Evolutionary conservation across 2,888 invertebrate species (phyloP).

Genomic region (Hypomecis punctinalis): DNA sequence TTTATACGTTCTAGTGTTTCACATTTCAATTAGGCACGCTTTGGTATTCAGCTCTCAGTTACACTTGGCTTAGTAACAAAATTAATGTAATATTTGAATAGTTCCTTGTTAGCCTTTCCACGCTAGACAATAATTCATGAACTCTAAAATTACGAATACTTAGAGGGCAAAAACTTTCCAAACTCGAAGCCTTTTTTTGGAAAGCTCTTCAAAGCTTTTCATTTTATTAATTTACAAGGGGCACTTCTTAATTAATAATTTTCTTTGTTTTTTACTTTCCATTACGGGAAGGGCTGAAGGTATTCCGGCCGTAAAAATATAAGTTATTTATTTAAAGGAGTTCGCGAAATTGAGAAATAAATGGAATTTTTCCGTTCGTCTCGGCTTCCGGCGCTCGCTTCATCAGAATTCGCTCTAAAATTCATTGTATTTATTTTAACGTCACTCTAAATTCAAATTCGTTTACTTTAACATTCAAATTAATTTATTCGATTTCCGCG

Average conservation of each 20-base stretch:
- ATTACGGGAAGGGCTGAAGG: slow-evolving; percentile 35
- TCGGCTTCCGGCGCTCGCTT: slow-evolving; percentile 3
- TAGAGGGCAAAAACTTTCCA: slow-evolving; percentile 22
- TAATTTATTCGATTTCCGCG: slow-evolving; percentile 3
- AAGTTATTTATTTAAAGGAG: slow-evolving; percentile 34
- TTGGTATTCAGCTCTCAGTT: too few species aligned
- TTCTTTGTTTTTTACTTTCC: slow-evolving; percentile 45
- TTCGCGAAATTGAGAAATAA: slow-evolving; percentile 30
- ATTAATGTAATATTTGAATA: not conserved
- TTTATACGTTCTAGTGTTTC: too few species aligned
- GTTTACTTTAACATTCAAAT: slow-evolving; percentile 13
- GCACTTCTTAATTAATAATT: slow-evolving; percentile 45
- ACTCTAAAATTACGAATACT: slow-evolving; percentile 26
- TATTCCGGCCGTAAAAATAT: slow-evolving; percentile 36
- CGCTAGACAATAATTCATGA: slow-evolving; percentile 31
- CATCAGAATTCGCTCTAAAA: slow-evolving; percentile 16
- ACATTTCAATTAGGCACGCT: too few species aligned
- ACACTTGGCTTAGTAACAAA: too few species aligned
- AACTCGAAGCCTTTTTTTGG: slow-evolving; percentile 39
- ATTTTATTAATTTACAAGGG: slow-evolving; percentile 46
- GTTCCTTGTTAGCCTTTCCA: not conserved
- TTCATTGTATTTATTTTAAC: slow-evolving; percentile 24
- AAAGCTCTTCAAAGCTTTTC: slow-evolving; percentile 40
- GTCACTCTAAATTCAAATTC: slow-evolving; percentile 14
- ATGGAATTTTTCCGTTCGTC: slow-evolving; percentile 27